phyloP scores from a whole-genome alignment of 2,888 invertebrate genomes.

The Drosophila setosimentum region DNA sequence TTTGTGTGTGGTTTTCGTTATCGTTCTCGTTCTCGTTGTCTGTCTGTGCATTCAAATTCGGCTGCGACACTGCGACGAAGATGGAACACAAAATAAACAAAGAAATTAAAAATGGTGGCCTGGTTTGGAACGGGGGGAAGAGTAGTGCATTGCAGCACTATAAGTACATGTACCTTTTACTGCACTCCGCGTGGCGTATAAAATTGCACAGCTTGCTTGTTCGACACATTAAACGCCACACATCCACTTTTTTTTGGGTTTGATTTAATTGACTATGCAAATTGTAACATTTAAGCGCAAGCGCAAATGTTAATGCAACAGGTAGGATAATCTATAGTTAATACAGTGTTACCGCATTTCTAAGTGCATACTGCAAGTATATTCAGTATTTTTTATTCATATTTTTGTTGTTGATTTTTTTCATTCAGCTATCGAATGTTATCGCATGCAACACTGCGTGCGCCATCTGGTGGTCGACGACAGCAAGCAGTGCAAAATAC shows the following conservation, averaged over 20 bases:
- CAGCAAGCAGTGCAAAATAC: constrained; percentile 33
- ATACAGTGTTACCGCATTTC: constrained; percentile 37
- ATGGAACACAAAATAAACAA: constrained; percentile 83
- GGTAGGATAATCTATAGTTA: constrained; percentile 55
- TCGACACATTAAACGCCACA: constrained; percentile 19
- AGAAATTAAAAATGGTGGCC: constrained; percentile 83
- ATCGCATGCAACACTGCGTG: constrained; percentile 28
- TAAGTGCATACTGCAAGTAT: constrained; percentile 13
- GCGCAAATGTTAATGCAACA: constrained; percentile 64
- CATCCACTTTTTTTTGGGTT: constrained; percentile 16
- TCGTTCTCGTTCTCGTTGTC: constrained; percentile 25
- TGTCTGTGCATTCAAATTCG: constrained; percentile 57
- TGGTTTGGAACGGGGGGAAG: constrained; percentile 41
- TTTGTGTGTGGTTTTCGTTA: constrained; percentile 22
- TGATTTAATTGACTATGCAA: constrained; percentile 57
- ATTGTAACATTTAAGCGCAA: constrained; percentile 66
- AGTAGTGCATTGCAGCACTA: constrained; percentile 42
- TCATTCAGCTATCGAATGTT: constrained; percentile 25
- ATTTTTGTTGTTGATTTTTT: background rate
- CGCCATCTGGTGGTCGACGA: constrained; percentile 34
- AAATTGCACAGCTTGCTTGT: constrained; percentile 4
- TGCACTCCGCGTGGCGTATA: constrained; percentile 10
- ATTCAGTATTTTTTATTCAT: constrained; percentile 20
- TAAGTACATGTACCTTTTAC: constrained; percentile 28
- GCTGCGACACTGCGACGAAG: constrained; percentile 70